Conservation (phyloP, 2,888 invertebrate species). For the Molorchus minor region DNA sequence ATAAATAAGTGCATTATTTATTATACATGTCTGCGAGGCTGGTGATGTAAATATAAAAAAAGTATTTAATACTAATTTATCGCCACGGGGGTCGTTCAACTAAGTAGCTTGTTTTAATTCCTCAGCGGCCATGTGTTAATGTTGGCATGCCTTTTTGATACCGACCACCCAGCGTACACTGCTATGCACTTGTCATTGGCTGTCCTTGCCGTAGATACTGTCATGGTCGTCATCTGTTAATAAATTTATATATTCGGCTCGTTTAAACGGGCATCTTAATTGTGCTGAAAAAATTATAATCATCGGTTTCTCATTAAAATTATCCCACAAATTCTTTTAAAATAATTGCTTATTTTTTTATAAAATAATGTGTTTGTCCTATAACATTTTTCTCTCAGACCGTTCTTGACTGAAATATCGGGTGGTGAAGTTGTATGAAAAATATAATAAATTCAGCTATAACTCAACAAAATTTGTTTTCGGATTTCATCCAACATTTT, state of each 20-base stretch:
- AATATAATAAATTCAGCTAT: no score
- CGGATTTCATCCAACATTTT: no score
- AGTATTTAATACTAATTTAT: conserved; percentile 35
- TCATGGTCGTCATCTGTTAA: conserved; percentile 43
- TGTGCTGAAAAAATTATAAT: conserved; percentile 21
- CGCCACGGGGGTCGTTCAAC: conserved; percentile 37
- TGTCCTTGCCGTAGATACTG: conserved; percentile 42
- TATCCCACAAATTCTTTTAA: background rate
- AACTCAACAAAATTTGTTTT: no score
- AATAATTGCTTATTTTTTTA: no score
- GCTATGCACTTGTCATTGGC: conserved; percentile 41
- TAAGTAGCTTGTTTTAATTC: conserved; percentile 43
- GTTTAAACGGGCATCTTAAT: conserved; percentile 31
- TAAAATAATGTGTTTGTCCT: no score
- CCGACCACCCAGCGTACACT: conserved; percentile 44
- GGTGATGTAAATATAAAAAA: conserved; percentile 28
- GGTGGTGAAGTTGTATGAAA: no score
- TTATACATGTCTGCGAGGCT: conserved; percentile 24
- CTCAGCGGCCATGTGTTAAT: conserved; percentile 39
- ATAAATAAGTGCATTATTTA: conserved; percentile 10
- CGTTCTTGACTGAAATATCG: no score
- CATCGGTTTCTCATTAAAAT: background rate
- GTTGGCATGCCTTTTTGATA: conserved; percentile 37
- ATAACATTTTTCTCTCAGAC: no score
- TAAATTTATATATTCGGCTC: conserved; percentile 42